These are phyloP conservation scores for Rugalucina vietnamica DNA, from an alignment of 2,888 invertebrate genomes.

Conservation along the genomic window DNA sequence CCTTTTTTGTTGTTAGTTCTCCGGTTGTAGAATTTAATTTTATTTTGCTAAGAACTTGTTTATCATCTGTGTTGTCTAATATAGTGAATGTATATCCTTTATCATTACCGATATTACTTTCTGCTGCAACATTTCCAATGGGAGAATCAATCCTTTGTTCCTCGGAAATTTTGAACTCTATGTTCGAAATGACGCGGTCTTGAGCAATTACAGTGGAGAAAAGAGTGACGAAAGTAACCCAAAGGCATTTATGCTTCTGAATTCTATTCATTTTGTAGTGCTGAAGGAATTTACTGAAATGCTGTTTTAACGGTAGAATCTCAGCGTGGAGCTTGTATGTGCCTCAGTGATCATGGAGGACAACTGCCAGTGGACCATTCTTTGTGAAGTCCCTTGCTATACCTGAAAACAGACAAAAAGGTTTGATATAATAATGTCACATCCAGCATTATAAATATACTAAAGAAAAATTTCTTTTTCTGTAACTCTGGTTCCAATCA, in stretches of 20 bases:
- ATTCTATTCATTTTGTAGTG: not conserved
- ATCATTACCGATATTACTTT: conserved; percentile 55
- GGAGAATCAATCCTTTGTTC: conserved; percentile 50
- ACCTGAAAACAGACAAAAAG: no score
- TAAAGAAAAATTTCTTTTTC: no score
- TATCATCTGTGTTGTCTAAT: conserved; percentile 14
- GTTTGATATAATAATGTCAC: no score
- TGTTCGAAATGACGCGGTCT: conserved; percentile 21
- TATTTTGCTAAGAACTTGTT: conserved; percentile 13
- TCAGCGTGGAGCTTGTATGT: no score
- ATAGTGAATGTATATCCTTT: conserved; percentile 49
- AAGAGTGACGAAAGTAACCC: not conserved
- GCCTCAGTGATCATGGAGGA: no score
- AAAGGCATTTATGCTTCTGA: not conserved
- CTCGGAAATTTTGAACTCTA: conserved; percentile 49
- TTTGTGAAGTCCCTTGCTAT: no score
- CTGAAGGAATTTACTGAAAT: not conserved
- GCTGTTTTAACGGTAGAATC: no score
- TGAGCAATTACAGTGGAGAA: conserved; percentile 22
- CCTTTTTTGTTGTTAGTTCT: conserved; percentile 53
- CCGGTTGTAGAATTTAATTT: conserved; percentile 50
- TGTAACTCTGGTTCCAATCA: no score
- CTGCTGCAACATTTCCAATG: conserved; percentile 65
- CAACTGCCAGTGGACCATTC: no score
- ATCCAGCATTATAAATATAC: no score